These are phyloP conservation scores for Campylomormyrus tamandua DNA, from an alignment of 2,113 vertebrate genomes.

Conservation along the genomic window DNA sequence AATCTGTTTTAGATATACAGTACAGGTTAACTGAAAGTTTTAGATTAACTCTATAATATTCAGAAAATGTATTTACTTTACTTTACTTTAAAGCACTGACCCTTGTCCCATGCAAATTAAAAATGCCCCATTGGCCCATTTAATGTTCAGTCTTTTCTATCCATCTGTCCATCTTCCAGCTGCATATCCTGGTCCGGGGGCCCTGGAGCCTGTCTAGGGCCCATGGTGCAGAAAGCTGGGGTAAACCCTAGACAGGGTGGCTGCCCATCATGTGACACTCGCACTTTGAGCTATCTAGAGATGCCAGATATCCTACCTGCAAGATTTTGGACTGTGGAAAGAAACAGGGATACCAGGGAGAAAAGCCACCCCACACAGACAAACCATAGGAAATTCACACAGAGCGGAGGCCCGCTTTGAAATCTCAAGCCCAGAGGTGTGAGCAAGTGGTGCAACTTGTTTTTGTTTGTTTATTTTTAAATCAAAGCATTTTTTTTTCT, in stretches of 20 bases:
- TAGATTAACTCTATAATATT: not conserved
- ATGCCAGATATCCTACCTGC: not conserved
- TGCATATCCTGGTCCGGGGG: not conserved
- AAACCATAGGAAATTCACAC: not conserved
- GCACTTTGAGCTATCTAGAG: not conserved
- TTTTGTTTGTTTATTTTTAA: not conserved
- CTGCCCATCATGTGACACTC: not conserved
- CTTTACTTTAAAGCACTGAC: not conserved
- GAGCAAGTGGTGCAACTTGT: not conserved
- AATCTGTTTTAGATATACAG: not conserved
- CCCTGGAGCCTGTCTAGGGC: not conserved
- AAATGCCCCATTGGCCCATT: not conserved
- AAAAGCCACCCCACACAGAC: not conserved
- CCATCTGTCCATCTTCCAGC: not conserved
- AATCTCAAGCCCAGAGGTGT: not conserved
- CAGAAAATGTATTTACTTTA: not conserved
- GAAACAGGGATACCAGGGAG: not conserved
- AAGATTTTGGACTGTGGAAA: not conserved
- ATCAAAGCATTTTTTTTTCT: not conserved
- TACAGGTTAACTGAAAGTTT: not conserved
- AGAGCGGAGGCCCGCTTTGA: not conserved
- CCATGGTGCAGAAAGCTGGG: not conserved
- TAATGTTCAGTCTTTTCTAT: not conserved
- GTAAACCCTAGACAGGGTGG: not conserved
- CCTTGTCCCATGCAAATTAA: not conserved